Percentiles rank a stretch among this genome's conserved stretches.
Evolutionary conservation across 2,113 vertebrate species (phyloP).

Genomic region (Aepyceros melampus): DNA sequence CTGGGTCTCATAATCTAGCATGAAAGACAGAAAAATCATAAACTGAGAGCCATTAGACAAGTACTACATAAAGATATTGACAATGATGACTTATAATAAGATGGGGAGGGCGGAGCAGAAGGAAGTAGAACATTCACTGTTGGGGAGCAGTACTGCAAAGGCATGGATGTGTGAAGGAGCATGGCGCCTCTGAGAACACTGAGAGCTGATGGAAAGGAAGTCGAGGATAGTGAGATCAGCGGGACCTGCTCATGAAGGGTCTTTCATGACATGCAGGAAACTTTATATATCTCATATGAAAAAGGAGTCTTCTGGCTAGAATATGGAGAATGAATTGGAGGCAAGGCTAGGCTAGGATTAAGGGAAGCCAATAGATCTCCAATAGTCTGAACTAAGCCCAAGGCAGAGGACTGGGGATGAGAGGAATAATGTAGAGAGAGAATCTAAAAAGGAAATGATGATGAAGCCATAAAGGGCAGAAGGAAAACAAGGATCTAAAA

Average conservation of each 20-base stretch:
- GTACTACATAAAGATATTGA: neutral
- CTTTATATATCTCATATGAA: neutral
- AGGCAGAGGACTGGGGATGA: neutral
- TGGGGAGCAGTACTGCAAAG: fast-evolving
- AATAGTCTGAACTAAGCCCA: neutral
- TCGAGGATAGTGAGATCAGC: fast-evolving
- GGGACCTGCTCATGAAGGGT: neutral
- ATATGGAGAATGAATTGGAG: neutral
- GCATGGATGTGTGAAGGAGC: fast-evolving
- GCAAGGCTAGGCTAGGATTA: neutral
- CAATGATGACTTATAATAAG: neutral
- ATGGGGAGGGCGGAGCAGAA: neutral
- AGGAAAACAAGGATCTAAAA: neutral
- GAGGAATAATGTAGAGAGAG: neutral
- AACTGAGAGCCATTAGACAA: neutral
- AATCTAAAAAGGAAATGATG: neutral
- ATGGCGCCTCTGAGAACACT: neutral
- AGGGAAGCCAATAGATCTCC: neutral
- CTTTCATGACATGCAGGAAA: neutral
- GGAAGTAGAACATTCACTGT: fast-evolving
- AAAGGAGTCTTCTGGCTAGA: neutral
- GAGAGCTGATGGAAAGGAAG: neutral
- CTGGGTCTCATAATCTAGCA: neutral
- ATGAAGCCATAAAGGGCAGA: neutral
- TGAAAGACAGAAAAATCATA: neutral